Evolutionary conservation across 30 jellyfish, hydroid and myxozoan species (phyloP), one percentile per base, ranked within the genome.

Genomic region (Clytia hemisphaerica): DNA sequence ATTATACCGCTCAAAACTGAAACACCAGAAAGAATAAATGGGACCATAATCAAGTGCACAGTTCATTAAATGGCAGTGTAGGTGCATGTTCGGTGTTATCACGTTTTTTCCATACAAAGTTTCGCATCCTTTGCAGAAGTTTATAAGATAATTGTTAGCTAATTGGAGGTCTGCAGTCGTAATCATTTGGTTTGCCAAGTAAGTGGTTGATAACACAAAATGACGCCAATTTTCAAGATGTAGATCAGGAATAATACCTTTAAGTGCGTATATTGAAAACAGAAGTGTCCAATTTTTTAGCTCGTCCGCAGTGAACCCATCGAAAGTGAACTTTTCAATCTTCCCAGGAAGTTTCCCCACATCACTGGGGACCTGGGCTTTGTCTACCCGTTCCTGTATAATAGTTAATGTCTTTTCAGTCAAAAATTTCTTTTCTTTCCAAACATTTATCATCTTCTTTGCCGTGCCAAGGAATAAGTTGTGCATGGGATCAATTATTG

Each of bases 401-500:
- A 14, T 0, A 0, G 0, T 51, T 0, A 51, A 16, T 0, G 18
- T 0, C 0, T 22, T 24, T 0, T 1, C 0, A 0, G 0, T 51
- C 0, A 51, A 1, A 24, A 14, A 51, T 51, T 31, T 31, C 30
- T 0, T 0, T 1, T 51, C 66, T 1, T 51, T 0, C 66, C 66
- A 51, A 0, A 51, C 0, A 0, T 0, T 0, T 12, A 51, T 51
- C 66, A 51, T 0, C 0, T 19, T 0, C 1, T 32, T 64, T 37
- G 1, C 45, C 3, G 50, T 35, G 14, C 12, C 37, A 25, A 37
- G n/a, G 75, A 32, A 61, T n/a, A 55, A 42, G 30, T 55, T 55
- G 37, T 55, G 69, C 69, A 55, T 55, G 0, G 69, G 69, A 42
- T 55, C 69, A 55, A 55, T 55, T 2, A 55, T 30, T 5, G 69